phyloP scores from a whole-genome alignment of 2,797 vertebrate genomes.

The Xyrichtys novacula region DNA sequence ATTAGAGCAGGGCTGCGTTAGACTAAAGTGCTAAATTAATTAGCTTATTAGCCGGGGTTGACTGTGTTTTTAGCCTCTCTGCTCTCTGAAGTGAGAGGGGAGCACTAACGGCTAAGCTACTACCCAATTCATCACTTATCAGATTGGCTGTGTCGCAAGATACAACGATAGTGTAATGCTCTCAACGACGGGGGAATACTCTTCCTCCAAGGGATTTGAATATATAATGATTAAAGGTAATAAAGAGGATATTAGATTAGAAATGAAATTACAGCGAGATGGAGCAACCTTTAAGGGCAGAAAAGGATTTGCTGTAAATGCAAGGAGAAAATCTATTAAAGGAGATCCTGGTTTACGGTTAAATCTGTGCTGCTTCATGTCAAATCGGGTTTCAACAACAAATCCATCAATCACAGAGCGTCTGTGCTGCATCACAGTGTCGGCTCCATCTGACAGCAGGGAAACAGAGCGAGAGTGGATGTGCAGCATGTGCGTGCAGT shows the following conservation, averaged over 20 bases:
- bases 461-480: background rate
- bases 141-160: conserved; percentile 8
- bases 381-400: conserved; percentile 5
- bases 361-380: background rate
- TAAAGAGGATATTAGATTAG: background rate
- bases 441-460: background rate
- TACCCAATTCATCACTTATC: background rate
- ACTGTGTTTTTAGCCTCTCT: conserved; percentile 31
- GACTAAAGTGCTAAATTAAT: conserved; percentile 43
- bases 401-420: background rate
- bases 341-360: background rate
- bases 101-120: conserved; percentile 29
- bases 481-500: conserved; percentile 31
- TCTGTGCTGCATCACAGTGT: background rate
- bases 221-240: conserved; percentile 1
- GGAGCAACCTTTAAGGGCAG: background rate
- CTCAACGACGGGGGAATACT: conserved; percentile 15
- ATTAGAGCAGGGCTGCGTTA: conserved; percentile 27
- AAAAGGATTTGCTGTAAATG: no score
- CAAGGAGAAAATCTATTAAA: background rate
- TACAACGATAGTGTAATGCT: conserved; percentile 5
- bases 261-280: background rate
- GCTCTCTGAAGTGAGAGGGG: conserved; percentile 9
- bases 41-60: conserved; percentile 33
- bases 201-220: conserved; percentile 18